A percentile compares a stretch with the other conserved stretches of the same genome.
phyloP scores from a whole-genome alignment of 37 sponge, comb jelly and placozoan genomes.

The Dysidea cf. avara region DNA sequence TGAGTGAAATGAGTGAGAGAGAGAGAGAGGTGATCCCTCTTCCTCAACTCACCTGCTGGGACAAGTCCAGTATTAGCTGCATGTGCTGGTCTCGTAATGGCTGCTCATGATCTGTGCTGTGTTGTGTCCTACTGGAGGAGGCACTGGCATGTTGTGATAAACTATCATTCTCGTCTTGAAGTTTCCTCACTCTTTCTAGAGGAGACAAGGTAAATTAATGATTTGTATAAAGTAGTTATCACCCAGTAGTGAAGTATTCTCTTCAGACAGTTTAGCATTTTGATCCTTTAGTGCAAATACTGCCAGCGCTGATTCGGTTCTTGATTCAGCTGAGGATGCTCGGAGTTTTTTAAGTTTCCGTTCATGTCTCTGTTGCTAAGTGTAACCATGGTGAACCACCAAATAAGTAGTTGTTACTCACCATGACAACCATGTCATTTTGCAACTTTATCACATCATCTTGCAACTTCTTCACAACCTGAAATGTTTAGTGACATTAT shows the following conservation, averaged over 20 bases:
- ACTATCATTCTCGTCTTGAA: conserved; percentile 5
- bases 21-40: too few species aligned
- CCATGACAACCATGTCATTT: too few species aligned
- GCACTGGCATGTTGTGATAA: background rate
- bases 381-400: too few species aligned
- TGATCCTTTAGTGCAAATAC: conserved; percentile 42
- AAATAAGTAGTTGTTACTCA: too few species aligned
- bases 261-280: conserved; percentile 9
- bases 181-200: conserved; percentile 5
- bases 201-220: background rate
- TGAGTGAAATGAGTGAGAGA: too few species aligned
- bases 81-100: background rate
- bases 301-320: conserved; percentile 25
- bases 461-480: too few species aligned
- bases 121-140: too few species aligned
- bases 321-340: conserved; percentile 30
- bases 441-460: too few species aligned
- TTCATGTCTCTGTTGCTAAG: conserved; percentile 23
- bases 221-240: background rate
- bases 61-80: conserved; percentile 42
- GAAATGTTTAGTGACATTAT: too few species aligned
- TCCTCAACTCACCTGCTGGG: conserved; percentile 23
- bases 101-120: background rate
- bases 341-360: conserved; percentile 14
- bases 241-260: conserved; percentile 14